A percentile compares a stretch with the other conserved stretches of the same genome.
Conservation (phyloP, 2,888 invertebrate species). For the Cephus sareptanus region DNA sequence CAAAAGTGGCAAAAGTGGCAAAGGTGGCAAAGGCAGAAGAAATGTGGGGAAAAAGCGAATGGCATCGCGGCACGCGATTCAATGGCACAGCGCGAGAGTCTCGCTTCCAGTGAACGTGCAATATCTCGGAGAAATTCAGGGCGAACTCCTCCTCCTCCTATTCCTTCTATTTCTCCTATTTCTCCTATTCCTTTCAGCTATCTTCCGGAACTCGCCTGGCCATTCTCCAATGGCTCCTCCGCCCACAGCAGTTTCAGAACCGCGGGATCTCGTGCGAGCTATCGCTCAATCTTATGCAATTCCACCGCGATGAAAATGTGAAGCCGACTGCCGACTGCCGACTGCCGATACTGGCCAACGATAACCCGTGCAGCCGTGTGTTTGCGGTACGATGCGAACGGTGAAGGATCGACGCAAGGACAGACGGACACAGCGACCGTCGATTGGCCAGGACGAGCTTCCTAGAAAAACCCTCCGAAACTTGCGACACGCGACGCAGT, state of each 20-base stretch:
- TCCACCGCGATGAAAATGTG: conserved; percentile 55
- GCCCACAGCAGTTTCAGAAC: not conserved
- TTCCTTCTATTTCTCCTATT: no score
- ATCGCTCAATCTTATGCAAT: conserved; percentile 60
- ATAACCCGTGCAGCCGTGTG: conserved; percentile 28
- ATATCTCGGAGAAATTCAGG: conserved; percentile 7
- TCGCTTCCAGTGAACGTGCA: conserved; percentile 9
- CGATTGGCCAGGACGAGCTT: no score
- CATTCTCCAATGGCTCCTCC: no score
- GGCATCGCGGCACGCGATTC: conserved; percentile 16
- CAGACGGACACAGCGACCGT: no score
- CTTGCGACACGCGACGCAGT: no score
- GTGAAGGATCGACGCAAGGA: no score
- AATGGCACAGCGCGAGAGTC: conserved; percentile 46
- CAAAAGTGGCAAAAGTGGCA: conserved; percentile 10
- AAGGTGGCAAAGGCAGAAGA: conserved; percentile 15
- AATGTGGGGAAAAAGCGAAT: conserved; percentile 21
- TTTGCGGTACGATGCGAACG: no score
- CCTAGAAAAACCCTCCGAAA: no score
- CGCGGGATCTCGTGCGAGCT: conserved; percentile 47
- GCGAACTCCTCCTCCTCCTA: not conserved
- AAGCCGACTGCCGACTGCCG: conserved; percentile 41
- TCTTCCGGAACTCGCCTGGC: no score
- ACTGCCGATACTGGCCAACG: conserved; percentile 40
- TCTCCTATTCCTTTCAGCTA: no score